Evolutionary conservation across 2,113 vertebrate genomes (phyloP), one percentile per base, ranked within the genome.

Genomic region (Nannobrachium achirus): DNA sequence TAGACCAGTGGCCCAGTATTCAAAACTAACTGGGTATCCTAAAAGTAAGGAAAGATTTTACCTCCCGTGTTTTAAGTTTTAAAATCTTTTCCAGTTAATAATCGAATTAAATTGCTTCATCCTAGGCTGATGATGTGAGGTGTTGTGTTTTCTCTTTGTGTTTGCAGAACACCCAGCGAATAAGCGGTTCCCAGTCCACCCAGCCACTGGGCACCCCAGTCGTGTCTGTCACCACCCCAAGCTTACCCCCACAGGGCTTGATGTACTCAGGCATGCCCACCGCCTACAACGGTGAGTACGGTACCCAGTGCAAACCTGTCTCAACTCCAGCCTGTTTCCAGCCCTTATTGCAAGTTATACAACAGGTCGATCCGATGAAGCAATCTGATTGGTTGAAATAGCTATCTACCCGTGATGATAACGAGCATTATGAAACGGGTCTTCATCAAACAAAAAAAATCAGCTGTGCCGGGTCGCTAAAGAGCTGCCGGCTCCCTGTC

Each of bases 161-260:
- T 88, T 76, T 89, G 9, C 92, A 98, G 96, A 97, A 95, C 60
- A 91, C 95, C 75, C 98, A 99, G 44, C 94, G 97, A 93, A 95
- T 98, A 92, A 95, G 89, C 89, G 97, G 93, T 79, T 98, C 96
- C 81, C 97, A 98, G 87, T 92, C 95, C 69, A 86, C 90, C 38
- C 97, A 98, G 82, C 86, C 94, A 14, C 94, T 99, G 56, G 95
- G 96, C 78, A 98, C 98, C 56, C 98, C 98, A 0, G 96, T 98
- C 49, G 96, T 99, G 83, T 99, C 98, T 1, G 96, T 98, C 88
- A 97, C 96, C 76, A 98, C 98, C 73, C 98, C 97, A 2, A 99
- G 98, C 78, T 89, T 99, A 92, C 94, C 95, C 62, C 94, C 95
- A 0, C 98, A 99, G 92, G 95, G 96, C 65, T 89, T 98, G 56